phyloP scores from a whole-genome alignment of 1,140 invertebrate species.

The Drosophila repleta region DNA sequence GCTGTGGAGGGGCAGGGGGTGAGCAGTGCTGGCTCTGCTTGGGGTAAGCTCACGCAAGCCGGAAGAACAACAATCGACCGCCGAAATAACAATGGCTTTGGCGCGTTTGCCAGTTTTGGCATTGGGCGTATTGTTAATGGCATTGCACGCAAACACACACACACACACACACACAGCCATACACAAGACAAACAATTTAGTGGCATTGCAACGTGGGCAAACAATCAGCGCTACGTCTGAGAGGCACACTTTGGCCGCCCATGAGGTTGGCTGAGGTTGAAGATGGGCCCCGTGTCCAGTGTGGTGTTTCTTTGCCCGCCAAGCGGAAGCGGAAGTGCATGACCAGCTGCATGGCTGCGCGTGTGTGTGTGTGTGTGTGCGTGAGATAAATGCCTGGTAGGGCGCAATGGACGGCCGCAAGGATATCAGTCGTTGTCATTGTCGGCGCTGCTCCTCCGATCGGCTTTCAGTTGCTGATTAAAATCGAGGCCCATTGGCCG shows the following conservation, averaged over 20 bases:
- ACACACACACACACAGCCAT: slow-evolving; percentile 34
- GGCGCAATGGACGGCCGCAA: slow-evolving; percentile 20
- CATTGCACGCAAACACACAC: slow-evolving; percentile 58
- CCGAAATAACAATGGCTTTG: slow-evolving; percentile 82
- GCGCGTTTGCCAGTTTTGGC: slow-evolving; percentile 76
- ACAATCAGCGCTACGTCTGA: slow-evolving; percentile 65
- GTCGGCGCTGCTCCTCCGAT: slow-evolving; percentile 7
- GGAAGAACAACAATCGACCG: slow-evolving; percentile 80
- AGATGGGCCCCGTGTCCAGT: slow-evolving; percentile 21
- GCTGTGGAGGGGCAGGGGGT: slow-evolving; percentile 24
- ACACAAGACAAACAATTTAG: slow-evolving; percentile 73
- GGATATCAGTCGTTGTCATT: slow-evolving; percentile 46
- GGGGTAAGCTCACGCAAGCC: slow-evolving; percentile 78
- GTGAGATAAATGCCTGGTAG: slow-evolving; percentile 43
- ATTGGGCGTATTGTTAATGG: slow-evolving; percentile 81
- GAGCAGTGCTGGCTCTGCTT: background rate
- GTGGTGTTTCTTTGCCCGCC: slow-evolving; percentile 5
- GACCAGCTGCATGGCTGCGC: slow-evolving; percentile 1
- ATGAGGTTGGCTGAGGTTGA: slow-evolving; percentile 10
- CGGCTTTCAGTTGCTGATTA: slow-evolving; percentile 62
- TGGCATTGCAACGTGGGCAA: slow-evolving; percentile 70
- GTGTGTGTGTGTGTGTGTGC: slow-evolving; percentile 28
- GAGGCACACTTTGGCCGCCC: slow-evolving; percentile 11
- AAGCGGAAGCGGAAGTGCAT: slow-evolving; percentile 43
- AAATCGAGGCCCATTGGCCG: slow-evolving; percentile 40